Conservation (phyloP, 2,888 invertebrate species). For the Aleiodes alternator region DNA sequence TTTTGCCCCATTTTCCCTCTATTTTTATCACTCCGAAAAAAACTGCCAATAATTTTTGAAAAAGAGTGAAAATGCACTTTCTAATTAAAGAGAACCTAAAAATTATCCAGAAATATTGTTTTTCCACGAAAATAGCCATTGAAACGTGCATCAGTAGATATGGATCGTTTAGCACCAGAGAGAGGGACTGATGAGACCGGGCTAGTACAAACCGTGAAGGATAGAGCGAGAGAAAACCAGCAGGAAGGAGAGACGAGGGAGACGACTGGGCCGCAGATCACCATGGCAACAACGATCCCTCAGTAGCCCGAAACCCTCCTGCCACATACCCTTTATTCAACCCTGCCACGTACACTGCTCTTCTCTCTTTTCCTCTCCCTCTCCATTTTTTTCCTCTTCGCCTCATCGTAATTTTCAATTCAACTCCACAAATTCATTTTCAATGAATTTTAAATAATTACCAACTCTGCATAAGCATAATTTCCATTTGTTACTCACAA, state of each 20-base stretch:
- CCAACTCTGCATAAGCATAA: constrained; percentile 3
- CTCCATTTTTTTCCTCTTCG: not conserved
- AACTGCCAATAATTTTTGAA: no score
- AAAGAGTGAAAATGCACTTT: no score
- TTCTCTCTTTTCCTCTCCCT: constrained; percentile 14
- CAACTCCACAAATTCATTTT: constrained; percentile 41
- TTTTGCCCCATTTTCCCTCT: not conserved
- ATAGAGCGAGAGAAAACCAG: constrained; percentile 53
- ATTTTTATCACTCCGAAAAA: not conserved
- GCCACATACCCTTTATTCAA: constrained; percentile 65
- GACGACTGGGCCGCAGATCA: constrained; percentile 65
- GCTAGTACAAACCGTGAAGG: constrained; percentile 15
- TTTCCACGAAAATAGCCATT: constrained; percentile 64
- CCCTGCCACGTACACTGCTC: constrained; percentile 48
- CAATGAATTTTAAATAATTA: constrained; percentile 44
- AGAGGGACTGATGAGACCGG: constrained; percentile 27
- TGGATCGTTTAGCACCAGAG: constrained; percentile 62
- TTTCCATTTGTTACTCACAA: not conserved
- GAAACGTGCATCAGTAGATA: constrained; percentile 70
- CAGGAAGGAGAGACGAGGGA: constrained; percentile 57
- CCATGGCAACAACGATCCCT: constrained; percentile 75
- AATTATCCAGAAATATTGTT: constrained; percentile 7
- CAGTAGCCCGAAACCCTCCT: constrained; percentile 71
- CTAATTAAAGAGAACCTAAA: not conserved
- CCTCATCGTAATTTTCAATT: constrained; percentile 65